Base-by-base conservation (phyloP, 2,113 vertebrate species). In the Podocnemis expansa region DNA sequence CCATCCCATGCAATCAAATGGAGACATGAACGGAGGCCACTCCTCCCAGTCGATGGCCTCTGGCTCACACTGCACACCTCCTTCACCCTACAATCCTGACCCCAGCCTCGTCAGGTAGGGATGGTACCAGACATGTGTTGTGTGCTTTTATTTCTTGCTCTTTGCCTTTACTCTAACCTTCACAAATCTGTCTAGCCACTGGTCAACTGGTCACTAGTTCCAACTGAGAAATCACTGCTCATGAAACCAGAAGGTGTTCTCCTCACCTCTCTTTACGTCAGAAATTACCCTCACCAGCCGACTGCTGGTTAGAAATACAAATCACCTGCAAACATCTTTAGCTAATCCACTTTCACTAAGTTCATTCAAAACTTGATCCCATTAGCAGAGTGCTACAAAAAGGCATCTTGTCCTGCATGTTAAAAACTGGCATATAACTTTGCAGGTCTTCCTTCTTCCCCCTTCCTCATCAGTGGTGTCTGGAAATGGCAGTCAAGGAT, bases 31-130 rank as follows among this genome's bases (percentile, higher is more conserved):
- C 0, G 98, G 99, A 6, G 98, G 98, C 60, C 99, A 99, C 95
- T 88, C 98, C 1, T 98, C 98, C 38, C 99, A 99, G 98, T 95
- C 99, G 84, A 98, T 99, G 98, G 98, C 99, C 94, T 99, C 99
- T 0, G 98, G 99, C 38, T 99, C 99, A 1, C 99, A 99, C 97
- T 99, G 99, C 98, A 99, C 98, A 43, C 99, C 99, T 0, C 99
- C 99, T 19, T 99, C 99, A 10, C 98, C 99, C 75, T 99, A 99
- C 98, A 99, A 99, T 82, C 99, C 99, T 1, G 99, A 99, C 97
- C 99, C 99, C 98, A 98, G 99, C 98, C 99, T 99, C 1, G 98
- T 99, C 98, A 99, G 99, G 99, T 99, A 98, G 97, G 97, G 76
- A 27, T 2, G 75, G 84, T 0, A 47, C 88, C 78, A 47, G 25